Evolutionary conservation across 2,113 vertebrate species (phyloP).

Genomic region (Antidorcas marsupialis): DNA sequence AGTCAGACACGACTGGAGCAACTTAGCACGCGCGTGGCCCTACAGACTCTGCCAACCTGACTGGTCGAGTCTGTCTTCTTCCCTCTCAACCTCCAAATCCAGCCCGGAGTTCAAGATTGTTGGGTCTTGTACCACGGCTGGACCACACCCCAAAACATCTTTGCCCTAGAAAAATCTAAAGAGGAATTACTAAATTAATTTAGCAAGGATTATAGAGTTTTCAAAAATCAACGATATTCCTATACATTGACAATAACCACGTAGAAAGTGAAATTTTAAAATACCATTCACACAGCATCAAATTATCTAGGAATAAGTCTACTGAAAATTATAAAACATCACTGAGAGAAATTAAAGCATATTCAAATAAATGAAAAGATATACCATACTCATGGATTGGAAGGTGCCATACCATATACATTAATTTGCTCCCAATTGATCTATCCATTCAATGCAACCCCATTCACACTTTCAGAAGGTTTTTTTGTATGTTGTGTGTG

Average conservation of each 20-base stretch:
- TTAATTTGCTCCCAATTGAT: not conserved
- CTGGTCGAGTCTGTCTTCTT: not conserved
- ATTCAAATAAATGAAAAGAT: not conserved
- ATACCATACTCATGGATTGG: not conserved
- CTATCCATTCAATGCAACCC: not conserved
- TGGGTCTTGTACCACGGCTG: not conserved
- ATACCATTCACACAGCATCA: not conserved
- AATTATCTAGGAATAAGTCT: not conserved
- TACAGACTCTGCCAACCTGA: not conserved
- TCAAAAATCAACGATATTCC: not conserved
- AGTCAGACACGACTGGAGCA: not conserved
- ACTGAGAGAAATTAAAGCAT: not conserved
- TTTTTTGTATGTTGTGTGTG: not conserved
- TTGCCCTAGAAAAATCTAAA: not conserved
- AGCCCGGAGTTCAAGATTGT: not conserved
- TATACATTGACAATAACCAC: not conserved
- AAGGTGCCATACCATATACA: not conserved
- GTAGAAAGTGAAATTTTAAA: not conserved
- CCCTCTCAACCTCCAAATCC: not conserved
- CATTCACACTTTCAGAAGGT: not conserved
- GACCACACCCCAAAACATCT: not conserved
- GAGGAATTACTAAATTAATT: not conserved
- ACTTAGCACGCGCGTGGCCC: rapidly evolving
- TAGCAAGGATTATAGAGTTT: not conserved
- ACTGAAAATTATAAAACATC: not conserved